These are phyloP conservation scores for Scotopteryx bipunctaria DNA, from an alignment of 2,888 invertebrate species.

Conservation along the genomic window DNA sequence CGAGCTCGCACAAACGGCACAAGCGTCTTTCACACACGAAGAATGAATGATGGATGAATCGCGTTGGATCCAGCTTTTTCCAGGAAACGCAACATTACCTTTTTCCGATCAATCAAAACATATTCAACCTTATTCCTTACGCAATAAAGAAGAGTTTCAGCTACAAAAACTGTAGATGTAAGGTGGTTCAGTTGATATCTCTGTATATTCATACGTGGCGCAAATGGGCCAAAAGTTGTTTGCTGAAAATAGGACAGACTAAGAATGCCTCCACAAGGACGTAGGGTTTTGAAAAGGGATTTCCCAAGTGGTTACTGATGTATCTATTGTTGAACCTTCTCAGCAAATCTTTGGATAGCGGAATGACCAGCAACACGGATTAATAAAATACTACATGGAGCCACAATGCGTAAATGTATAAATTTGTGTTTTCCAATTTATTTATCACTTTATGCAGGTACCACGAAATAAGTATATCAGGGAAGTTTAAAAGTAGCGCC, in stretches of 20 bases:
- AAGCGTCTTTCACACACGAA: conserved; percentile 73
- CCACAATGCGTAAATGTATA: no score
- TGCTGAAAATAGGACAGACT: conserved; percentile 59
- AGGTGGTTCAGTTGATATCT: conserved; percentile 53
- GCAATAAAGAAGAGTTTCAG: neutral
- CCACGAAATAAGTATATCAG: neutral
- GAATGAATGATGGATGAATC: conserved; percentile 79
- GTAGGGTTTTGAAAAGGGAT: conserved; percentile 20
- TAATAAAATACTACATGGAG: no score
- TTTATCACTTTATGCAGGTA: no score
- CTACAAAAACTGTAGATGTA: conserved; percentile 20
- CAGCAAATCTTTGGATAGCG: neutral
- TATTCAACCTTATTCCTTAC: conserved; percentile 40
- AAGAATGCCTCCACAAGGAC: conserved; percentile 40
- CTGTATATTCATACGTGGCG: conserved; percentile 63
- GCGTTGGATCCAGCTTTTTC: conserved; percentile 69
- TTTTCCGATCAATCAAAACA: conserved; percentile 32
- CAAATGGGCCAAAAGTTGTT: conserved; percentile 74
- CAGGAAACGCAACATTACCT: conserved; percentile 45
- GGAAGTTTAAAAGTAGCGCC: neutral
- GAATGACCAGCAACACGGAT: no score
- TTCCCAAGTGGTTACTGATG: conserved; percentile 7
- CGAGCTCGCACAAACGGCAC: conserved; percentile 69
- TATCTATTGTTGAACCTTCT: conserved; percentile 2
- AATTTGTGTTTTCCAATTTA: no score